Evolutionary conservation across 2,888 invertebrate species (phyloP), one percentile per base, ranked within the genome.

Genomic region (Apeira syringaria): DNA sequence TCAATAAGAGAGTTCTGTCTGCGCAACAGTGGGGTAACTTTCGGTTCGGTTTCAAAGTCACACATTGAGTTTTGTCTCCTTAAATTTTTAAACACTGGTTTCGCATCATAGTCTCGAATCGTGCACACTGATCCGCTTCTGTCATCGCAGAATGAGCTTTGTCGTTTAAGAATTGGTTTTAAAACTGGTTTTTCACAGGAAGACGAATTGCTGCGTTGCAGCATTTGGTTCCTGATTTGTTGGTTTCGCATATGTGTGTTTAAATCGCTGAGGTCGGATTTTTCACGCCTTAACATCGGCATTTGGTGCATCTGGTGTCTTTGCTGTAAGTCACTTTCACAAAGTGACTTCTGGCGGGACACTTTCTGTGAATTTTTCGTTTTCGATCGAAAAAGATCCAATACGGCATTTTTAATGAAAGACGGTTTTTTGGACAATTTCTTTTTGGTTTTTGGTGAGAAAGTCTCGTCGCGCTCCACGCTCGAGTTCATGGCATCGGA

Each of bases 371-470:
- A 79, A 47, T 56, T 76, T 82, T 88, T 89, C 61, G 89, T 78
- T 86, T 90, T 91, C 64, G 90, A 90, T 50, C 90, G 87, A 74
- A 91, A 91, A 50, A 91, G 63, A 67, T 91, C 90, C 58, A 91
- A 83, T 41, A 90, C 90, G 43, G 90, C 89, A 68, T 88, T 90
- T 79, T 90, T 90, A 53, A 91, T 88, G 70, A 91, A 91, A 55
- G 90, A 91, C 39, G 90, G 89, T 64, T 90, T 90, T 89, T 90
- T 90, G 30, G 90, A 88, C 35, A 91, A 76, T 88, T 91, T 91
- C 89, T 90, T 90, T 87, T 89, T 90, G 70, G 89, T 88, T 87
- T 91, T 90, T 72, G 90, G 90, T 47, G 90, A 89, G 71, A 87
- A 83, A 51, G 87, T 80, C 67, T 88, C 88, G 70, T 90, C 88